Conservation (phyloP, 2,113 vertebrate species). For the Mungos mungo region DNA sequence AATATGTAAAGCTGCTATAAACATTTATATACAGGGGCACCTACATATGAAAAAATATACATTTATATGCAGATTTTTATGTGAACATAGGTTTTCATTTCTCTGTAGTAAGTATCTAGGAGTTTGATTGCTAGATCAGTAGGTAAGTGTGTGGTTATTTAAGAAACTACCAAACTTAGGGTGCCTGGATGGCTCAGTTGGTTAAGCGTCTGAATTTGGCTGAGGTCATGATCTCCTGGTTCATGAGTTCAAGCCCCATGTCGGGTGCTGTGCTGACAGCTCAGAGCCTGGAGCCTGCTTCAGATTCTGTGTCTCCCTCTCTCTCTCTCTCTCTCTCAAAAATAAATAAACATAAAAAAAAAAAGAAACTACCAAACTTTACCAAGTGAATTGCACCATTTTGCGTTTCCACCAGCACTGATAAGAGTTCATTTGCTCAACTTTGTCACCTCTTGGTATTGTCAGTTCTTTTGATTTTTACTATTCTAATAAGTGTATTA, state of each 20-base stretch:
- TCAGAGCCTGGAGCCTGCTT: too few relatives aligned
- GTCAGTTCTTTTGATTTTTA: conserved; percentile 10
- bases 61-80: background rate
- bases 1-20: background rate
- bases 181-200: too few relatives aligned
- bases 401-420: background rate
- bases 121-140: background rate
- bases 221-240: too few relatives aligned
- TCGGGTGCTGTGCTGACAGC: too few relatives aligned
- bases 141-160: background rate
- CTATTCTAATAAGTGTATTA: background rate
- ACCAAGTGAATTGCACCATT: background rate
- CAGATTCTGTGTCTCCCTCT: too few relatives aligned
- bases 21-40: background rate
- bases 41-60: background rate
- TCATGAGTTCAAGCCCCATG: too few relatives aligned
- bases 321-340: too few relatives aligned
- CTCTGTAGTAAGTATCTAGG: background rate
- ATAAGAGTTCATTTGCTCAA: background rate
- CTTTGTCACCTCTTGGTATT: background rate
- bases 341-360: too few relatives aligned
- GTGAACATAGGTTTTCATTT: background rate
- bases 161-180: background rate
- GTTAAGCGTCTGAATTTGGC: too few relatives aligned
- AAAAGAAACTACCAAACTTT: background rate